Evolutionary conservation across 2,888 invertebrate genomes (phyloP), one percentile per base, ranked within the genome.

Genomic region (Danaus chrysippus): DNA sequence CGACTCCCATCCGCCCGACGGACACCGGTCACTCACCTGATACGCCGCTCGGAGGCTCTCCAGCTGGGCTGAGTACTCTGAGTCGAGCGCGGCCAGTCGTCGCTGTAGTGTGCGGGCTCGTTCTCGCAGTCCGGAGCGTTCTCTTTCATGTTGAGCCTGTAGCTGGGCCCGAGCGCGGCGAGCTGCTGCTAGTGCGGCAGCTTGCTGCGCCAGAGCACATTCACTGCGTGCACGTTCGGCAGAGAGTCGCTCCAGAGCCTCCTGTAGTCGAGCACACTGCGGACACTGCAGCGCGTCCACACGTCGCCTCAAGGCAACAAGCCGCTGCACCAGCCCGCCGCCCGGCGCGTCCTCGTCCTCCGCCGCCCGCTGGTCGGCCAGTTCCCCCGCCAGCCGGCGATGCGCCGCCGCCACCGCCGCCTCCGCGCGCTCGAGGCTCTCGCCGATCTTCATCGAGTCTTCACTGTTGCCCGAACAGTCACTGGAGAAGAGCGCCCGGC

Each of bases 1-100:
- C 17, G 10, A 49, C 17, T 9, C 15, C 6, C 3, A 42, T 34
- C 6, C 6, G 0, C 9, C 12, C n/a, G 10, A 42, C 43, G 44
- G 34, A 46, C 11, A 3, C 5, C 8, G 10, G 55, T 15, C 11
- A 56, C 53, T 42, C 12, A 87, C 89, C 84, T 89, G 94, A 80
- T 96, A 96, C 9, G 95, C 95, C 13, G 94, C 94, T 52, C 96
- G 92, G 61, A 97, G 86, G 74, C 95, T 95, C 75, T 96, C 95
- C 61, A 96, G 92, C 82, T 97, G 97, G 72, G 95, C 95, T 60
- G 95, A 93, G 82, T 96, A 96, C 83, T 97, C 97, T 9, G 95
- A 93, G 81, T 96, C 96, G 64, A 96, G 90, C 43, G 95, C 93
- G 68, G 94, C 94, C 67, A 96, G 92, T 19, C 95, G 92, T 43